Evolutionary conservation across 2,113 vertebrate genomes (phyloP).

Genomic region (Leuciscus idus): DNA sequence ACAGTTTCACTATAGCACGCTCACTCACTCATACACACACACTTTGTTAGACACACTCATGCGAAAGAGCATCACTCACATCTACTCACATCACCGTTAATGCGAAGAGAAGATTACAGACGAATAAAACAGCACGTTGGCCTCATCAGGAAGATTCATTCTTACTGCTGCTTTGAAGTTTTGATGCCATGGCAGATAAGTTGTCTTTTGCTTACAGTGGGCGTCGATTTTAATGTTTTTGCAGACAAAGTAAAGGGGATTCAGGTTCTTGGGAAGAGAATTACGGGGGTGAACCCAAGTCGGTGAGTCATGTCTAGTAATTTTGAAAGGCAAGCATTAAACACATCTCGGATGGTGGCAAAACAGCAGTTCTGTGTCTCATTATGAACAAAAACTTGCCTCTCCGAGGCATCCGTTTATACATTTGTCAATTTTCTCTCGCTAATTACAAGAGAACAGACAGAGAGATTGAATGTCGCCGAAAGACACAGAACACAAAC

Average conservation of each 20-base stretch:
- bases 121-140: conserved; percentile 24
- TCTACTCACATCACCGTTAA: conserved; percentile 33
- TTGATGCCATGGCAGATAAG: conserved; percentile 14
- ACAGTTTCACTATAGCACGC: neutral
- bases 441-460: conserved; percentile 50
- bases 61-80: conserved; percentile 7
- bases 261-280: neutral
- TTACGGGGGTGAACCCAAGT: conserved; percentile 1
- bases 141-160: conserved; percentile 23
- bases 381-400: neutral
- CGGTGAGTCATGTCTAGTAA: neutral
- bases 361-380: neutral
- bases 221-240: neutral
- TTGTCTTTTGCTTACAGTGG: conserved; percentile 12
- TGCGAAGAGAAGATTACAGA: conserved; percentile 22
- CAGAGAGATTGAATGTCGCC: conserved; percentile 42
- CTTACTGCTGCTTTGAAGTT: conserved; percentile 5
- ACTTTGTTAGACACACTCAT: conserved; percentile 18
- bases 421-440: conserved; percentile 31
- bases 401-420: conserved; percentile 28
- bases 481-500: conserved; percentile 33
- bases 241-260: conserved; percentile 2
- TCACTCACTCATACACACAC: conserved; percentile 24
- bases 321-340: conserved; percentile 26
- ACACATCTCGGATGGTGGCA: neutral